Evolutionary conservation across 2,113 vertebrate species (phyloP), one percentile per base, ranked within the genome.

Genomic region (Mormyrus iriodes): DNA sequence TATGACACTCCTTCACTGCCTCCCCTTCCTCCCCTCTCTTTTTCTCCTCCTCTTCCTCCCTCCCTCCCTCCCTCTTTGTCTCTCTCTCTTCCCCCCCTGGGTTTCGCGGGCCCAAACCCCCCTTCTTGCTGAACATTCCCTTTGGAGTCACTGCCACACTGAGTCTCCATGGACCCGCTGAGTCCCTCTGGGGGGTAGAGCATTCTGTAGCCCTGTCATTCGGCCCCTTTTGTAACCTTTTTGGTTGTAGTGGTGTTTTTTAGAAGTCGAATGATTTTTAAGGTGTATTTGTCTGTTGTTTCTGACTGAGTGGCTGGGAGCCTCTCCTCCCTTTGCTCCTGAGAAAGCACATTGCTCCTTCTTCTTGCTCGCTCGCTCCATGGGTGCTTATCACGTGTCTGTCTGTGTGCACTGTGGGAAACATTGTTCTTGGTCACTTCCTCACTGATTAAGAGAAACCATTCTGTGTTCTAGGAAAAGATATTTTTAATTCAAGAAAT

Each of bases 381-480:
- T 65, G 48, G 58, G 61, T 39, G 15, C 19, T 90, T 91, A 90
- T 88, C 87, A 48, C 89, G 89, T 90, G 93, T 94, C 94, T 93
- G 91, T 94, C 89, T 92, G 94, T 95, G 94, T 95, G 91, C 91
- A 90, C 91, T 35, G 95, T 95, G 94, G 89, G 87, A 93, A 90
- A 88, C 92, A 69, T 91, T 69, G 73, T 92, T 91, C 91, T 91
- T 73, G 89, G 92, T 88, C 91, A 91, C 90, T 35, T 51, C 6
- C 87, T 86, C 52, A 90, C 90, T 88, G 83, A 89, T 92, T 89
- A 76, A 91, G 89, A 90, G 91, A 91, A 93, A 92, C 94, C 92
- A 94, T 93, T 95, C 92, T 95, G 95, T 95, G 94, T 95, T 93
- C 93, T 94, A 92, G 92, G 94, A 95, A 95, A 94, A 95, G 93